These are phyloP conservation scores for Antidorcas marsupialis DNA, from an alignment of 2,113 vertebrate genomes.

Conservation along the genomic window DNA sequence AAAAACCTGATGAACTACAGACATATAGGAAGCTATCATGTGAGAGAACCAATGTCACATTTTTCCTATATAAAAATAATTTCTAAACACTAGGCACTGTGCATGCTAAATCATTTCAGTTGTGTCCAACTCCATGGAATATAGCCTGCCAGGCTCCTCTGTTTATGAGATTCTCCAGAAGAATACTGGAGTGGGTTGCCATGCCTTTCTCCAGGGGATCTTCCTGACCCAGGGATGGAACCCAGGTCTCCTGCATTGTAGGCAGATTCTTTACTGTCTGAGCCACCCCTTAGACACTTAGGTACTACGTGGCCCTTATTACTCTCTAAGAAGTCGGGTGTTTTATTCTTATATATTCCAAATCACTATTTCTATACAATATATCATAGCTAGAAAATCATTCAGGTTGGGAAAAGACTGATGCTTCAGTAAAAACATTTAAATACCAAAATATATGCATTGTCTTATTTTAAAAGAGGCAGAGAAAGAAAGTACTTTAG, in stretches of 20 bases:
- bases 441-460: neutral
- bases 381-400: neutral
- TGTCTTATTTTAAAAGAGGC: neutral
- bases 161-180: neutral
- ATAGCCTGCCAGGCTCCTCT: neutral
- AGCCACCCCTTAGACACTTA: neutral
- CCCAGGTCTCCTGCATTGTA: neutral
- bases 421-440: neutral
- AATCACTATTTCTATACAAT: neutral
- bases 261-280: rapidly evolving
- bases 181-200: neutral
- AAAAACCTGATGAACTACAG: neutral
- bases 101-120: neutral
- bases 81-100: neutral
- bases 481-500: neutral
- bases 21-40: neutral
- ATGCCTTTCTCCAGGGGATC: neutral
- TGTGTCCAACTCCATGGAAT: neutral
- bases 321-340: neutral
- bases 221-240: neutral
- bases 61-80: neutral
- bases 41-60: neutral
- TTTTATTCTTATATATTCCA: neutral
- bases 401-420: neutral
- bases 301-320: neutral